Base-by-base conservation (phyloP, 2,113 vertebrate genomes). In the Alectura lathami region DNA sequence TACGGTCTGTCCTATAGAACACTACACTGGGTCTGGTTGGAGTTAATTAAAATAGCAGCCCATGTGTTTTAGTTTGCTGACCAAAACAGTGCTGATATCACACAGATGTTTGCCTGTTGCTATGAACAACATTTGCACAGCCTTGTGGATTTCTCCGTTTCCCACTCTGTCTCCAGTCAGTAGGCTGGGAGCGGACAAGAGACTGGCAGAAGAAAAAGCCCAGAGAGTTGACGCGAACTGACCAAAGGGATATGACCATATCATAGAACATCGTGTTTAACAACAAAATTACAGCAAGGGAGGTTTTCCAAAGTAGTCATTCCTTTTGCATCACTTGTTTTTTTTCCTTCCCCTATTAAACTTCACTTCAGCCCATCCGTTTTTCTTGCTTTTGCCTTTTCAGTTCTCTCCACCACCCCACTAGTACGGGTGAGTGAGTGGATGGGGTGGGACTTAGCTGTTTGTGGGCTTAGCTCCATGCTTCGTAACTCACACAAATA, bases 341-440 rank as follows among this genome's bases (percentile, higher is more conserved):
- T 62, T 36, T 20, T 30, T 42, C 13, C 45, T 78, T 32, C 17
- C 29, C 22, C 7, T 32, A 17, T 26, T 23, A 36, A 24, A 36
- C 57, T 38, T 62, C 36, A 38, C 17, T 24, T 38, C 16, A 38
- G 38, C 24, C 20, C 3, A 5, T 9, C 38, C 47, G 43, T 21
- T 72, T 30, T 40, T 66, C 23, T 30, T 24, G 11, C 29, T 47
- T 22, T 20, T 32, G 22, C 26, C 24, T n/a, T n/a, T 23, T 11
- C n/a, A 30, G 4, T 18, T 13, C 18, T 75, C 30, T 7, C 13
- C 11, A 15, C 13, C 2, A 13, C 1, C 3, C 17, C 38, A 29
- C 0, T 1, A 9, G 17, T 11, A 1, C 20, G 30, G 2, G 11
- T 8, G 2, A 0, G 17, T 18, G 53, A 62, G n/a, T 1, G 16